Evolutionary conservation across 1,140 invertebrate species (phyloP), one percentile per base, ranked within the genome.

Genomic region (Cotesia typhae): DNA sequence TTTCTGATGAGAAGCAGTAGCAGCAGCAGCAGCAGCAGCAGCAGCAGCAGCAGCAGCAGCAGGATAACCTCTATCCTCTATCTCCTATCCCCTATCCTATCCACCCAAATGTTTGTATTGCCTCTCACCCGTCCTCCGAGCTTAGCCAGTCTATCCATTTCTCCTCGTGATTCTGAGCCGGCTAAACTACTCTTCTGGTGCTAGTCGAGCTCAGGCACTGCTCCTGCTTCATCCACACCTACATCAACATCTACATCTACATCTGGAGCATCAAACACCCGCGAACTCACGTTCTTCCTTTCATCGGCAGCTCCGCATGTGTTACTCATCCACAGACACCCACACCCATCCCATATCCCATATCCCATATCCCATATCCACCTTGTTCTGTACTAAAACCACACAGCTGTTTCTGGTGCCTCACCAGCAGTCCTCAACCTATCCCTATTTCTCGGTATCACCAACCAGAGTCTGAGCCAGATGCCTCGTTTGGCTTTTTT

Each of bases 391-490:
- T 14, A 35, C 60, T 6, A 47, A 51, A 59, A 51, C 10, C 9
- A 28, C 74, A 79, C 80, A 81, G 80, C 81, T 81, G 81, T 82
- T 82, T 78, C 77, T 28, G 28, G 28, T 28, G 74, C 73, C 76
- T 79, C 78, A 78, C 75, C 78, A 78, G 75, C 41, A 47, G 7
- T 47, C 41, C 41, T 47, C 41, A 47, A 47, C 41, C 41, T 47
- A 47, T 47, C 41, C 41, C 41, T 47, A 28, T 28, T 28, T 28
- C 28, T 28, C 28, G 28, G 28, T 28, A 28, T 28, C 41, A 47
- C 41, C 41, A 47, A 47, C 6, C 6, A 10, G 41, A 47, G 41
- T 7, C 6, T 47, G 41, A 47, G 41, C 71, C 80, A 80, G 77
- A 81, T 79, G 80, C 80, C 79, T 69, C 61, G 63, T 47, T 47